Evolutionary conservation across 2,888 invertebrate species (phyloP), one percentile per base, ranked within the genome.

Genomic region (Drosophila paracracens): DNA sequence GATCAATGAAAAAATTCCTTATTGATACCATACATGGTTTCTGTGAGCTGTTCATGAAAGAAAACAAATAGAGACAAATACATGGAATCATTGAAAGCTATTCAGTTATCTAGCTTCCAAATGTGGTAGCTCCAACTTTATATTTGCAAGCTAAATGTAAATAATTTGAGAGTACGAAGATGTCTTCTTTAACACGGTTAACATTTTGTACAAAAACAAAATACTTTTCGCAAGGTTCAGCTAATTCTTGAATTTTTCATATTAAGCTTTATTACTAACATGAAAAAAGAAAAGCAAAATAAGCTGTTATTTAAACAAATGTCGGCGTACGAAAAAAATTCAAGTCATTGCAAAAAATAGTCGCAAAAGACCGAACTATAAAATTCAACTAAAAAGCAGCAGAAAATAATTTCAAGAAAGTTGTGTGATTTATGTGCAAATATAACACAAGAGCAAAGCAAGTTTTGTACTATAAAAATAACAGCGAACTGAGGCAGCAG

Each of bases 371-470:
- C 53, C 65, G 54, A 63, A 61, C 54, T 65, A 56, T 62, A 64
- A 68, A 74, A 72, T 46, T 64, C 62, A 69, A 76, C 67, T 68
- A 54, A 63, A 66, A 70, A 61, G 46, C 64, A 72, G 63, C 53
- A 72, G 80, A 71, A 82, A 85, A 84, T 74, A 80, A 78, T 82
- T 85, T 78, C 46, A 64, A 73, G 70, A 86, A 85, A 85, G 81
- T 85, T 86, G 81, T 86, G 81, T 83, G 85, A 85, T 88, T 86
- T 85, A 85, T 85, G 89, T 88, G 85, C 81, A 86, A 85, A 86
- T 88, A 81, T 70, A 81, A 69, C 51, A 86, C 76, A 88, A 86
- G 74, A 86, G 72, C 74, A 59, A 70, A 51, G 58, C 70, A 81
- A 86, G 76, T 85, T 88, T 72, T 75, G 57, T 65, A 57, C 53